Percentiles rank a stretch among this genome's conserved stretches.
These are phyloP conservation scores for Cyanoderma ruficeps DNA, from an alignment of 2,113 vertebrate species.

Conservation along the genomic window DNA sequence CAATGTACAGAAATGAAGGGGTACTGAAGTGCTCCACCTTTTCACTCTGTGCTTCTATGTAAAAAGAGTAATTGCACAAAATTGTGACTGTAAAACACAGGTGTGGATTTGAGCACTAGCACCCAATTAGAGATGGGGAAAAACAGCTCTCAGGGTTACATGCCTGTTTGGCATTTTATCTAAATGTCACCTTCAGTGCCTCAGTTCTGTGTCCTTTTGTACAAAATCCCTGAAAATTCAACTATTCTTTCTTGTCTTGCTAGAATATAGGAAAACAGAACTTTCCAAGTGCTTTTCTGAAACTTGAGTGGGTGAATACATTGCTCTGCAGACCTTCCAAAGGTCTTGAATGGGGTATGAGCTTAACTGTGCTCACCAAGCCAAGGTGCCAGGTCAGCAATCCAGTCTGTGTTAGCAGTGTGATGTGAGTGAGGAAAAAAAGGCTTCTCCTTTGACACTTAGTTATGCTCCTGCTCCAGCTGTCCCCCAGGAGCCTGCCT, in stretches of 20 bases:
- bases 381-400: fast-evolving
- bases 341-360: background rate
- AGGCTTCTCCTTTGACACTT: background rate
- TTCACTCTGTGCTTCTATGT: background rate
- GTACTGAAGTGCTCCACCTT: background rate
- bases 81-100: background rate
- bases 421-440: background rate
- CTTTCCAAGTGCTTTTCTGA: background rate
- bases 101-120: background rate
- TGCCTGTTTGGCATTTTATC: background rate
- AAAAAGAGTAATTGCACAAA: background rate
- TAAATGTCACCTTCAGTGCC: background rate
- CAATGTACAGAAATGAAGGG: background rate
- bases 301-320: background rate
- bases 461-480: background rate
- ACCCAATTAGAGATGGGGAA: fast-evolving
- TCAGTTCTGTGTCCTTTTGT: background rate
- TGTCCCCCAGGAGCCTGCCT: fast-evolving
- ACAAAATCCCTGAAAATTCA: background rate
- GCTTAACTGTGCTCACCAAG: background rate
- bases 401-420: background rate
- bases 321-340: background rate
- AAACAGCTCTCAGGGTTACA: background rate
- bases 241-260: background rate
- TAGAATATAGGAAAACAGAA: background rate